Evolutionary conservation across 2,888 invertebrate species (phyloP).

Genomic region (Pinctada fucata): DNA sequence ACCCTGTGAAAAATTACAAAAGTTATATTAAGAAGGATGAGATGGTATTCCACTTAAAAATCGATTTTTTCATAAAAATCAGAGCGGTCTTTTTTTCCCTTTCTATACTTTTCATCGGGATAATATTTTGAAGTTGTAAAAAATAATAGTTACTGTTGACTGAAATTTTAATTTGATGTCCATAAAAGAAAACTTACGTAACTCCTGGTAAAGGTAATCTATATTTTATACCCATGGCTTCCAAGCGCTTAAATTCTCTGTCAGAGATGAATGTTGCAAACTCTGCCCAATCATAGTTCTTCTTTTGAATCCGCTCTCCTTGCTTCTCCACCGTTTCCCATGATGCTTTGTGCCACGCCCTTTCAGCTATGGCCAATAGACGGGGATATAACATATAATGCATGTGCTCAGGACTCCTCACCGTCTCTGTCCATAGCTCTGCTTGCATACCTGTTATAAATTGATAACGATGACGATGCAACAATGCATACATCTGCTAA

Average conservation of each 20-base stretch:
- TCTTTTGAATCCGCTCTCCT: constrained; percentile 1
- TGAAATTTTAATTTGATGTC: too few relatives aligned
- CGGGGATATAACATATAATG: constrained; percentile 13
- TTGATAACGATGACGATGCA: too few relatives aligned
- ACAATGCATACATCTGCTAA: too few relatives aligned
- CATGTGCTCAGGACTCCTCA: not conserved
- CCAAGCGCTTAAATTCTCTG: constrained; percentile 25
- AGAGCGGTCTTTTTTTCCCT: too few relatives aligned
- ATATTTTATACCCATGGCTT: constrained; percentile 18
- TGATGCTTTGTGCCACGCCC: constrained; percentile 11
- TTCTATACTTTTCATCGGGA: too few relatives aligned
- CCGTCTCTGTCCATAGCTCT: constrained; percentile 4
- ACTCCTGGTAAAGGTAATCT: constrained; percentile 22
- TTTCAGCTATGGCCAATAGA: constrained; percentile 4
- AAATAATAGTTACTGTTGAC: too few relatives aligned
- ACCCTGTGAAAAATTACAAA: not conserved
- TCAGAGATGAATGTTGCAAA: constrained; percentile 15
- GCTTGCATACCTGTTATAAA: not conserved
- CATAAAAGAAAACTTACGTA: constrained; percentile 4
- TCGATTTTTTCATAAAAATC: too few relatives aligned
- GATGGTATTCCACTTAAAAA: too few relatives aligned
- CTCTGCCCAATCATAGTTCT: constrained; percentile 19
- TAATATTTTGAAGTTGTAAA: too few relatives aligned
- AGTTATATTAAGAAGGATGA: too few relatives aligned
- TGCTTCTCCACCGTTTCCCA: constrained; percentile 16